Evolutionary conservation across 2,797 vertebrate species (phyloP), one percentile per base, ranked within the genome.

Genomic region (Argya squamiceps): DNA sequence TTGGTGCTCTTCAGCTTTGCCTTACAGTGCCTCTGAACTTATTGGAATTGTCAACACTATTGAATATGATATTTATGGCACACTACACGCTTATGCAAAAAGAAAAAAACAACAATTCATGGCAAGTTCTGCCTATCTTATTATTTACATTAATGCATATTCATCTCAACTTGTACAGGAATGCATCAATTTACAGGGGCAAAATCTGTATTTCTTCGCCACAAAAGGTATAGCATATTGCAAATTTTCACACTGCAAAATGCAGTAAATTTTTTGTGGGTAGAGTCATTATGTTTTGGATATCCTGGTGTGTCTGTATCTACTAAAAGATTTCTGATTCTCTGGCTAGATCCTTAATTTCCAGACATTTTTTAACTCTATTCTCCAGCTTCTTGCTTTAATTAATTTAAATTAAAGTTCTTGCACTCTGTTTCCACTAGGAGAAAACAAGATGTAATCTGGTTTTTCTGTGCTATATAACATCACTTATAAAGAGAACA

Each of bases 111-210:
- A 12, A 6, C 30, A 77, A 81, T 58, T 90, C 52, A 47, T 39
- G n/a, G 24, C 34, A 86, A 92, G 43, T 80, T 93, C 85, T 84
- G 75, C 44, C 78, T 62, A 46, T 89, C 46, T 85, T 56, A 78
- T 68, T 94, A 74, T 74, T 91, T 88, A 95, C 65, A 53, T 26
- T 83, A 73, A 86, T 74, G 60, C 47, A 88, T 81, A 88, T 91
- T 92, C 68, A 84, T 88, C 62, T 89, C 79, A 85, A 43, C 30
- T 94, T 74, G 36, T 26, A 93, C 37, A 74, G 36, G 68, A 80
- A 90, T 62, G 69, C 63, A 94, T 88, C 52, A 19, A 32, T 74
- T 88, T 64, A 19, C 53, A 91, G 49, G 74, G 36, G 39, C 49
- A 88, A 84, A 85, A 88, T 60, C 36, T 13, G 1, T 74, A 80